phyloP scores from a whole-genome alignment of 2,797 vertebrate genomes.

The Urophycis tenuis region DNA sequence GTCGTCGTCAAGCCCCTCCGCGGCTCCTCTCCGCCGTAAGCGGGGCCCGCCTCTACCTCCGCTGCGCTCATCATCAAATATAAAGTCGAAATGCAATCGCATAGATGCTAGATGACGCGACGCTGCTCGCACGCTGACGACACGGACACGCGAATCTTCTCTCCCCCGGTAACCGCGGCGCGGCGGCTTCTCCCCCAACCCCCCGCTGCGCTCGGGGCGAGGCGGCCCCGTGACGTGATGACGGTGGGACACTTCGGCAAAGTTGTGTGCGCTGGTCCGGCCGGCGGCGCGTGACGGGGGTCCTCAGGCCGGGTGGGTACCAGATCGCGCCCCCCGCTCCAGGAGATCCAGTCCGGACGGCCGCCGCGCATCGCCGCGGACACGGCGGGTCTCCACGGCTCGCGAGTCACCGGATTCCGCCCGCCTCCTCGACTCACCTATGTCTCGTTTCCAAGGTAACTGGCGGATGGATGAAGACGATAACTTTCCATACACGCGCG shows the following conservation, averaged over 20 bases:
- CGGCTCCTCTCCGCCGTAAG: conserved; percentile 43
- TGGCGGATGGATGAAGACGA: conserved; percentile 45
- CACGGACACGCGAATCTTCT: neutral
- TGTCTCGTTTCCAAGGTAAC: conserved; percentile 37
- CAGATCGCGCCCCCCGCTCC: conserved; percentile 44
- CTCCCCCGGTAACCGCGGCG: no score
- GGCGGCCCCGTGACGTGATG: conserved; percentile 1
- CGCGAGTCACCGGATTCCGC: neutral
- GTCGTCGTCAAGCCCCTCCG: conserved; percentile 42
- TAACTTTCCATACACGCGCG: conserved; percentile 25
- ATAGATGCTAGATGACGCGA: conserved; percentile 31
- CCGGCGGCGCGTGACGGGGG: conserved; percentile 22
- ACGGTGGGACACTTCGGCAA: conserved; percentile 7
- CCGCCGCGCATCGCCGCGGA: conserved; percentile 38
- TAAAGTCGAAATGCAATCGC: conserved; percentile 42
- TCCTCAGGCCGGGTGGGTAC: conserved; percentile 19
- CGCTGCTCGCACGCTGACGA: neutral
- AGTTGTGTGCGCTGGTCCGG: conserved; percentile 28
- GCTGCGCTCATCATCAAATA: conserved; percentile 58
- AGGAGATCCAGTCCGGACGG: conserved; percentile 41
- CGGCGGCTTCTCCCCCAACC: no score
- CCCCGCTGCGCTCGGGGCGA: no score
- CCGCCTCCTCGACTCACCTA: conserved; percentile 26
- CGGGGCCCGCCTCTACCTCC: conserved; percentile 49
- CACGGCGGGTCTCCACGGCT: no score